phyloP scores from a whole-genome alignment of 92 coral and sea anemone genomes.

The Siderastrea radians region DNA sequence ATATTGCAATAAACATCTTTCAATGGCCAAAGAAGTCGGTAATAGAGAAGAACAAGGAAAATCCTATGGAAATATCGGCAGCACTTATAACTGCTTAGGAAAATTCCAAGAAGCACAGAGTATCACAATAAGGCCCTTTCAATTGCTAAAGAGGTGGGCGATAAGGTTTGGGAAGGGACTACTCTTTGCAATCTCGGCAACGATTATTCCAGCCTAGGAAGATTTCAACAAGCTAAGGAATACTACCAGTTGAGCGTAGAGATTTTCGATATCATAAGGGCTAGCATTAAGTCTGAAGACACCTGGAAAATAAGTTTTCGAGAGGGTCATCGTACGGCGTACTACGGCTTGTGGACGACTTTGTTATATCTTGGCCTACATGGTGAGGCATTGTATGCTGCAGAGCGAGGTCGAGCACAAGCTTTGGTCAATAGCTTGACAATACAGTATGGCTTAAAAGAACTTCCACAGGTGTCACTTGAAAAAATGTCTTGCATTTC shows the following conservation, averaged over 20 bases:
- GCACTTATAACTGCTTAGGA: background rate
- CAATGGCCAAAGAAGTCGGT: background rate
- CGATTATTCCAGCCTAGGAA: no score
- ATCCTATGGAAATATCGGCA: background rate
- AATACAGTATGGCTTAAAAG: background rate
- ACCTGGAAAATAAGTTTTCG: background rate
- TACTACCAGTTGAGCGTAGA: background rate
- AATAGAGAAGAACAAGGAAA: background rate
- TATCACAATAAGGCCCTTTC: background rate
- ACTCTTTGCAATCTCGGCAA: background rate
- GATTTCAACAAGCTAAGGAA: background rate
- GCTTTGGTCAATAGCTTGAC: background rate
- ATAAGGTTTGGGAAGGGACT: background rate
- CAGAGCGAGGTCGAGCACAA: slow-evolving; percentile 1
- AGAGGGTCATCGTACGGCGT: background rate
- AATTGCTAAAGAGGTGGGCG: background rate
- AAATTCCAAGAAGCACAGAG: background rate
- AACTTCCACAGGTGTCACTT: background rate
- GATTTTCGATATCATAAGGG: background rate
- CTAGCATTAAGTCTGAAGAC: background rate
- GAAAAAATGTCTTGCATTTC: background rate
- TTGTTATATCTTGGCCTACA: background rate
- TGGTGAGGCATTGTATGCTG: background rate
- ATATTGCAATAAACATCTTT: background rate
- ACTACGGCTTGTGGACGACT: background rate